Base-by-base conservation (phyloP, 2,888 invertebrate species). In the Blomia tropicalis region DNA sequence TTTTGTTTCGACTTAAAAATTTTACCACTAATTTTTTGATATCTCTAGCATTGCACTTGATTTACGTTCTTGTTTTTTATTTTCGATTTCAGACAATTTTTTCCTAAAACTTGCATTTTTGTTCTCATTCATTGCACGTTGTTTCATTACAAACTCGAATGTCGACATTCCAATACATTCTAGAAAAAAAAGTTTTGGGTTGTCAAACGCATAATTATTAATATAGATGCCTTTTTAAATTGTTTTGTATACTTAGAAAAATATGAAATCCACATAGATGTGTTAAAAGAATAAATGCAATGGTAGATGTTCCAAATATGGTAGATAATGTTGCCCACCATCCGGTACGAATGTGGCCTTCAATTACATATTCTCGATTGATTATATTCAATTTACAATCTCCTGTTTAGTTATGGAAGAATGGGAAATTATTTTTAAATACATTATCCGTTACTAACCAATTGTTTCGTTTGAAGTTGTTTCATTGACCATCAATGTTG, bases 101-200 rank as follows among this genome's bases (percentile, higher is more conserved):
- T 65, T 62, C n/a, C 51, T 63, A 25, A 53, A 53, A 43, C 54
- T 61, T 77, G 71, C 63, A 76, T 77, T 70, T 81, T 70, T 79
- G 77, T 74, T 69, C 84, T 47, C 17, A 36, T 17, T 47, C 4
- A 56, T 27, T 31, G 56, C 25, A 29, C 67, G 66, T 31, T 68
- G 68, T 5, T 70, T 70, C 32, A 81, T 75, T 61, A 90, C 85
- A 74, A 89, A 90, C 72, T 90, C 90, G 75, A 89, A 91, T 0
- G 90, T 91, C 23, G 90, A 88, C 51, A 89, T 77, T 1, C 88
- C 89, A 70, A 87, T 76, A 68, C 83, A 80, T 2, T 83, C 66
- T 67, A 43, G 36, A 36, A 36, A 36, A 36, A 11, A 36, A 36
- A 36, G 7, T 36, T 17, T 11, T 36, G 7, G 17, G 7, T 36